Percentiles rank a stretch among this genome's conserved stretches.
Evolutionary conservation across 2,113 vertebrate species (phyloP).

Genomic region (Xiphophorus maculatus): DNA sequence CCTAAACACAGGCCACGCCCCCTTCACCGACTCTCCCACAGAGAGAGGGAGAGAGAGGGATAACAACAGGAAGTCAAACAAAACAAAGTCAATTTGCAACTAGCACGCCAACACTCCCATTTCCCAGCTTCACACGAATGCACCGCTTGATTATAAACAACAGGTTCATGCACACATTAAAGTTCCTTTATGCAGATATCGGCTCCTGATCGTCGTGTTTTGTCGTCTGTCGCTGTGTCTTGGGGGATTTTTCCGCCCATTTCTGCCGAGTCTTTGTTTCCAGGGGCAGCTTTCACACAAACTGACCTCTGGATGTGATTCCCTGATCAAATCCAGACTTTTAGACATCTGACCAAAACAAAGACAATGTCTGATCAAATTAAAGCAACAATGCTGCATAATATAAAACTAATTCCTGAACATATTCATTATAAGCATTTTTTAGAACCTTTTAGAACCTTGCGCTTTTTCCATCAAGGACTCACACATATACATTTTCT

Average conservation of each 20-base stretch:
- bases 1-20: constrained; percentile 20
- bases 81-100: constrained; percentile 53
- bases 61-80: constrained; percentile 64
- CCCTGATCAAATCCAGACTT: neutral
- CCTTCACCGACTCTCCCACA: constrained; percentile 31
- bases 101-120: neutral
- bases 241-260: neutral
- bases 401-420: too few relatives aligned
- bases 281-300: neutral
- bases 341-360: neutral
- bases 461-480: too few relatives aligned
- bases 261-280: constrained; percentile 21
- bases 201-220: neutral
- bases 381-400: too few relatives aligned
- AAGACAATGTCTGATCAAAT: too few relatives aligned
- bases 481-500: too few relatives aligned
- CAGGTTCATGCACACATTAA: neutral
- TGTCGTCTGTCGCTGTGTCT: neutral
- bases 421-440: too few relatives aligned
- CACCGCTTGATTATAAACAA: constrained; percentile 18
- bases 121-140: constrained; percentile 46
- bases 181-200: neutral
- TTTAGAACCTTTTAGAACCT: too few relatives aligned
- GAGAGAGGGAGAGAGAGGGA: constrained; percentile 41
- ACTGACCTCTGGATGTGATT: constrained; percentile 1